Base-by-base conservation (phyloP, 2,113 vertebrate species). In the Megalops atlanticus region DNA sequence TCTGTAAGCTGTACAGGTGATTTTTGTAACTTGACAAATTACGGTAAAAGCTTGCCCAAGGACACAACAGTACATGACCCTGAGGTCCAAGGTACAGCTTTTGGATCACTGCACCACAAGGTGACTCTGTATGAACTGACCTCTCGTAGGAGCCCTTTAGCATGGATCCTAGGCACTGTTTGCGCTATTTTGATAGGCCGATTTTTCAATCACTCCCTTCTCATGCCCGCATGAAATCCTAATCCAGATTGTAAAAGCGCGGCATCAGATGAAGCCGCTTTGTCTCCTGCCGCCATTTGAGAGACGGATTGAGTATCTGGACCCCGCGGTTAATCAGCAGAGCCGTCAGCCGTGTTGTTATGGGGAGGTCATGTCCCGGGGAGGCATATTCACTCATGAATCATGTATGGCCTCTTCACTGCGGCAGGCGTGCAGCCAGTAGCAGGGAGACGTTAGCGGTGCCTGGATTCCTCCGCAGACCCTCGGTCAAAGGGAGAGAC, bases 341-440 rank as follows among this genome's bases (percentile, higher is more conserved):
- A 52, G 15, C 27, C 1, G 6, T 52, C 40, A 35, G 45, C 75
- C 8, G 31, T 15, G 16, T 45, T 45, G n/a, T 45, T 3, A n/a
- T 35, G 49, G 27, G 33, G 49, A 64, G 76, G 47, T 58, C 76
- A 77, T 15, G 47, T 77, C 49, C 47, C 36, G 14, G 35, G 27
- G 33, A 47, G 39, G 74, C 74, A 49, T n/a, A 31, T 31, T n/a
- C 10, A n/a, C 41, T 76, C 74, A 33, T 76, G 41, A 76, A 74
- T 41, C 73, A 74, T 74, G 73, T 35, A 74, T 43, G 39, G 38
- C 10, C 74, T 45, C 39, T 41, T 47, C 74, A n/a, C 40, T 76
- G 74, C 40, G n/a, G 74, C 33, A 38, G 21, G 15, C 21, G 35
- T 7, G 27, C 15, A 77, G 76, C 76, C 49, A 10, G 35, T 21